phyloP scores from a whole-genome alignment of 2,113 vertebrate genomes.

The Pachyramphus minor region DNA sequence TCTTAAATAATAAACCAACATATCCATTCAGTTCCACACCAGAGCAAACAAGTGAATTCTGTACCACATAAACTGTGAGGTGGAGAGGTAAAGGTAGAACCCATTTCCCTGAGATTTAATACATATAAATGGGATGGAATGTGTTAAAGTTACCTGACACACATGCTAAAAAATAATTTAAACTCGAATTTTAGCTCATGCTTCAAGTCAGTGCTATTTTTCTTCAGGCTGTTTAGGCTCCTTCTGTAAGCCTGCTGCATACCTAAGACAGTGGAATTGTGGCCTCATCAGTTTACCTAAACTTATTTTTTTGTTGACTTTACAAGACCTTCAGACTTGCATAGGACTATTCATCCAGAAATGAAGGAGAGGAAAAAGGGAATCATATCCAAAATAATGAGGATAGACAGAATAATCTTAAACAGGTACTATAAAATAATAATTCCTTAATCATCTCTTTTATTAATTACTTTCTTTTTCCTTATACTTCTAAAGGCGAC shows the following conservation, averaged over 20 bases:
- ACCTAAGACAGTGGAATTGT: neutral
- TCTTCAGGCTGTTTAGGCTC: neutral
- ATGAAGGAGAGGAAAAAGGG: neutral
- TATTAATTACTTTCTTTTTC: neutral
- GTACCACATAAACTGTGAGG: neutral
- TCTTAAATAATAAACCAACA: neutral
- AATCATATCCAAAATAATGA: neutral
- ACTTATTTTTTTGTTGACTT: neutral
- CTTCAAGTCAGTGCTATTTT: neutral
- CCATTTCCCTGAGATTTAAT: neutral
- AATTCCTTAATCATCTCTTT: neutral
- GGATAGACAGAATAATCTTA: neutral
- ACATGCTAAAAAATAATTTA: neutral
- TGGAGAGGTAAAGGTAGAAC: neutral
- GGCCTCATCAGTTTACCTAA: neutral
- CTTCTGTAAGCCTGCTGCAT: neutral
- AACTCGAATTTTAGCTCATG: neutral
- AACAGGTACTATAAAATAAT: neutral
- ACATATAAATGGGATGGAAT: neutral
- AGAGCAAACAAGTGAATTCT: neutral
- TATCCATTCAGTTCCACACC: neutral
- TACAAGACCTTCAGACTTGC: neutral
- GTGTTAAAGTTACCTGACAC: neutral
- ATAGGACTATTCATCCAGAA: neutral
- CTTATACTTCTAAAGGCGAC: neutral